These are phyloP conservation scores for Actinia equina DNA, from an alignment of 64 coral and sea anemone species.

Conservation along the genomic window DNA sequence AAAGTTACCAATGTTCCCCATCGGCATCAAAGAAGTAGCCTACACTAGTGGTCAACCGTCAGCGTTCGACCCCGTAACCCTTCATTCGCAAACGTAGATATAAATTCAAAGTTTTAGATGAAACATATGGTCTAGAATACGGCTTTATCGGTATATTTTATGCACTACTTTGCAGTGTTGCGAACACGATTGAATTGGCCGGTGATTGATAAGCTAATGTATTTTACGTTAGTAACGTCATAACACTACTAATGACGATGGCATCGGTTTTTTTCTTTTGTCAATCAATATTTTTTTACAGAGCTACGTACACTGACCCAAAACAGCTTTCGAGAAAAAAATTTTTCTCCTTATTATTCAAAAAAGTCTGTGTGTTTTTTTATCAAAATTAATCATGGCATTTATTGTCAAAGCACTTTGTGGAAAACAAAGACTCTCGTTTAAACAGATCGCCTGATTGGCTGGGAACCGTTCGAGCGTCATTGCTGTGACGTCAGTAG, in stretches of 20 bases:
- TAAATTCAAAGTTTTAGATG: neutral
- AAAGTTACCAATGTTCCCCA: neutral
- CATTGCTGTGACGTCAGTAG: neutral
- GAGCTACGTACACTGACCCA: neutral
- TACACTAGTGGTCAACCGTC: neutral
- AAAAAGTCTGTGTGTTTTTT: neutral
- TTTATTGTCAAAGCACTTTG: conserved; percentile 12
- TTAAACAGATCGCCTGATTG: neutral
- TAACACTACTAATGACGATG: neutral
- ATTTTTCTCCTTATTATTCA: neutral
- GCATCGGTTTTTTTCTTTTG: neutral
- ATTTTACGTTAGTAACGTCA: neutral
- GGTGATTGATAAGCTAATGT: neutral
- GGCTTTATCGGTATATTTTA: neutral
- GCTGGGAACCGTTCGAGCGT: neutral
- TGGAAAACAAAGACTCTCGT: neutral
- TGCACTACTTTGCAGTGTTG: neutral
- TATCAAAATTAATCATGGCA: neutral
- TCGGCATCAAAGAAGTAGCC: too few relatives aligned
- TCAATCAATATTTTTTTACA: neutral
- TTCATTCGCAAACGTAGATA: neutral
- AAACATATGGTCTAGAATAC: neutral
- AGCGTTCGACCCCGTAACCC: neutral
- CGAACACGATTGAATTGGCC: neutral
- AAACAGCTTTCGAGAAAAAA: neutral